These are phyloP conservation scores for Chironomus striatipennis DNA, from an alignment of 1,140 invertebrate genomes.

Conservation along the genomic window DNA sequence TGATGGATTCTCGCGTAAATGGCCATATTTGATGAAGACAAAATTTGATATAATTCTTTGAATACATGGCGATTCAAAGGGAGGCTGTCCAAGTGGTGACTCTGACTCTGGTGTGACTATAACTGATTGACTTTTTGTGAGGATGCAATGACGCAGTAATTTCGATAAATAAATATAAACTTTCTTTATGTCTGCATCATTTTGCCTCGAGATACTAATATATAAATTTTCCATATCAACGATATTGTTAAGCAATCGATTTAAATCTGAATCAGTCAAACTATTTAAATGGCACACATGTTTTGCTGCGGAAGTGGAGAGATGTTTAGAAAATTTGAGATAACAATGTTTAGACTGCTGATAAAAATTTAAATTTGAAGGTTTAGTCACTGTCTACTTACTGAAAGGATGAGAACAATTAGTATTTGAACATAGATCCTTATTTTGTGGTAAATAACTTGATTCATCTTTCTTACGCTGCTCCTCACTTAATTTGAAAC, in stretches of 20 bases:
- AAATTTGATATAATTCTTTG: constrained; percentile 86
- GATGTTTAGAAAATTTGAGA: too few species aligned
- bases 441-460: background rate
- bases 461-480: background rate
- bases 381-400: background rate
- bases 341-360: background rate
- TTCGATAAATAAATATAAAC: constrained; percentile 71
- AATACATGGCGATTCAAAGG: constrained; percentile 87
- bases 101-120: constrained; percentile 64
- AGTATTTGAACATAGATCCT: background rate
- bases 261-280: constrained; percentile 68
- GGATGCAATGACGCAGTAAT: constrained; percentile 74
- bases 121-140: constrained; percentile 67
- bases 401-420: constrained; percentile 1
- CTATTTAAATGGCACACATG: constrained; percentile 74
- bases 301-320: constrained; percentile 36
- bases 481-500: constrained; percentile 10
- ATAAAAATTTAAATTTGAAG: background rate
- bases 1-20: background rate
- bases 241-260: constrained; percentile 75
- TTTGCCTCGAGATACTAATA: constrained; percentile 80
- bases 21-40: constrained; percentile 69
- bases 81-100: constrained; percentile 65
- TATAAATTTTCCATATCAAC: constrained; percentile 91
- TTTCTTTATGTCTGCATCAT: constrained; percentile 83